Conservation (phyloP, 2,113 vertebrate genomes). For the Brachypteracias leptosomus region DNA sequence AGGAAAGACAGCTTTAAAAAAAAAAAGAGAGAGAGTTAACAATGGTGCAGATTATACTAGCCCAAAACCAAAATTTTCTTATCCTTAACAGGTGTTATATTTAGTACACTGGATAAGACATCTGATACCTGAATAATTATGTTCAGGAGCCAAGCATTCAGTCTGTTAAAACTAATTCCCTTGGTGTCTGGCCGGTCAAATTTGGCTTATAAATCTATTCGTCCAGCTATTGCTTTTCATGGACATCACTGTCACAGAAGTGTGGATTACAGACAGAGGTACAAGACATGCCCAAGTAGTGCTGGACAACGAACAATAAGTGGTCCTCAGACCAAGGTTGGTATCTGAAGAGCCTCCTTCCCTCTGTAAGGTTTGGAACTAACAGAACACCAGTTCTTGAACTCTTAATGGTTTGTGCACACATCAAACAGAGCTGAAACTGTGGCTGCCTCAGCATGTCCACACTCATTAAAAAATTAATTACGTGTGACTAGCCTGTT, state of each 20-base stretch:
- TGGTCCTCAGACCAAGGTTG: background rate
- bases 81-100: constrained; percentile 15
- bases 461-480: background rate
- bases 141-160: background rate
- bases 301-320: background rate
- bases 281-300: background rate
- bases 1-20: background rate
- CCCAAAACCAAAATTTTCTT: background rate
- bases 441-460: fast-evolving
- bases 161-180: background rate
- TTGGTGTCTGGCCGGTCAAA: background rate
- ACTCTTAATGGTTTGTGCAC: fast-evolving
- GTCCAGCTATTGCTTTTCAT: background rate
- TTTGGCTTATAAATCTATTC: background rate
- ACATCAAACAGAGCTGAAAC: background rate
- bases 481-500: background rate
- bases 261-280: background rate
- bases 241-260: background rate
- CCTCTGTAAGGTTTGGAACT: background rate
- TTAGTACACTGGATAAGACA: background rate
- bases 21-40: background rate
- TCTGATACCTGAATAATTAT: background rate
- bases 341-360: background rate
- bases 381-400: background rate
- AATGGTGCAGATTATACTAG: background rate